Evolutionary conservation across 2,888 invertebrate genomes (phyloP).

Genomic region (Cistogaster globosa): DNA sequence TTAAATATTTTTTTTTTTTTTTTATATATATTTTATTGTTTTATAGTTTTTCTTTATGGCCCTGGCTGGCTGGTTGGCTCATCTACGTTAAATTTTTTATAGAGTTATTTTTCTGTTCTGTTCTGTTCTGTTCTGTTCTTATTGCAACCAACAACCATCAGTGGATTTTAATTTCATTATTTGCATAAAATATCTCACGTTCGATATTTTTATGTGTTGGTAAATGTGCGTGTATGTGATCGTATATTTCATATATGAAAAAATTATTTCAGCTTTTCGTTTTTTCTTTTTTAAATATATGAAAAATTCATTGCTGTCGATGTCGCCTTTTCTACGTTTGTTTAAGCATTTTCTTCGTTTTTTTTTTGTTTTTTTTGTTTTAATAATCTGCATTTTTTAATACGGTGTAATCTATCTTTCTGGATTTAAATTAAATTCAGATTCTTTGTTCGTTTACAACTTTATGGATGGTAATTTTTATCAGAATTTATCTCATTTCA

Average conservation of each 20-base stretch:
- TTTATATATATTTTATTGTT: conserved; percentile 33
- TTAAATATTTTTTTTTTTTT: conserved; percentile 10
- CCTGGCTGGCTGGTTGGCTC: background rate
- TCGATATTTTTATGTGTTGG: background rate
- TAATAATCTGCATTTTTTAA: conserved; percentile 53
- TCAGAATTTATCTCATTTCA: background rate
- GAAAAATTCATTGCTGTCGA: conserved; percentile 46
- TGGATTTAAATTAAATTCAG: conserved; percentile 64
- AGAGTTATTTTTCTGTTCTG: background rate
- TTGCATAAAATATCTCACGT: conserved; percentile 72
- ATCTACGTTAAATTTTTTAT: conserved; percentile 39
- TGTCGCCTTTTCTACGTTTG: conserved; percentile 25
- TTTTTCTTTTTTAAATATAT: background rate
- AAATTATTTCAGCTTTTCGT: background rate
- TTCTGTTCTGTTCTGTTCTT: conserved; percentile 9
- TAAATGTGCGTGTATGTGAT: conserved; percentile 14
- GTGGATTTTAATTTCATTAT: conserved; percentile 70
- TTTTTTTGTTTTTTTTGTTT: conserved; percentile 12
- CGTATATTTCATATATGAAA: conserved; percentile 45
- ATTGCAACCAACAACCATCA: conserved; percentile 32
- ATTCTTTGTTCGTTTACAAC: conserved; percentile 50
- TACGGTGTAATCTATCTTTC: conserved; percentile 60
- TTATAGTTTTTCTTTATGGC: conserved; percentile 55
- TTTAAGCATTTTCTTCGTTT: conserved; percentile 39
- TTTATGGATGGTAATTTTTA: conserved; percentile 34